phyloP scores from a whole-genome alignment of 2,113 vertebrate species.

The Sminthopsis crassicaudata region DNA sequence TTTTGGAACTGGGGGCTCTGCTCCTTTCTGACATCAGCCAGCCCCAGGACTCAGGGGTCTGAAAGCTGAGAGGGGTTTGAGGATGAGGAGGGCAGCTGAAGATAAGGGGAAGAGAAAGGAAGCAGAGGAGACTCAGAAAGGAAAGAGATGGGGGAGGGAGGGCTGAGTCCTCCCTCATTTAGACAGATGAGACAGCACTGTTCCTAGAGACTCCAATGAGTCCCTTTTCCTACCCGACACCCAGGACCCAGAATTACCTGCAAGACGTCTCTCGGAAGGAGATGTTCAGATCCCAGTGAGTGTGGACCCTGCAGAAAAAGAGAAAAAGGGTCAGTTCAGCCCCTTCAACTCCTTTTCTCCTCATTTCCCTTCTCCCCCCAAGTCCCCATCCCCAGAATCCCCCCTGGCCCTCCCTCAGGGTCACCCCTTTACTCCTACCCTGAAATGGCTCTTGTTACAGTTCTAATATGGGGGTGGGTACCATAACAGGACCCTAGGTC shows the following conservation, averaged over 20 bases:
- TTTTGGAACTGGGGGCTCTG: not conserved
- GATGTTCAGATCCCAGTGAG: conserved; percentile 90
- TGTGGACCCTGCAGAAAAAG: conserved; percentile 85
- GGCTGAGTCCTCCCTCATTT: not conserved
- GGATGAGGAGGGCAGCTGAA: not conserved
- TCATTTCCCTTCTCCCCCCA: not conserved
- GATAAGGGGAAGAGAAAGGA: not conserved
- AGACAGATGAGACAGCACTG: not conserved
- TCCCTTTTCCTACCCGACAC: conserved; percentile 57
- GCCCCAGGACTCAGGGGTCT: not conserved
- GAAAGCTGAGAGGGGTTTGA: not conserved
- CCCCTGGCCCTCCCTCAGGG: not conserved
- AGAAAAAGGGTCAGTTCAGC: not conserved
- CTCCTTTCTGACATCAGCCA: not conserved
- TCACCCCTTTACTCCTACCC: not conserved
- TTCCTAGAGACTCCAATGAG: too few relatives aligned
- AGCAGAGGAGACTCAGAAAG: not conserved
- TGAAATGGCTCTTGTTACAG: not conserved
- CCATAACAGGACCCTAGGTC: not conserved
- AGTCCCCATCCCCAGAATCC: not conserved
- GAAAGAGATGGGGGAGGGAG: not conserved
- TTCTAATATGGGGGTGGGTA: not conserved
- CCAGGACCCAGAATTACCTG: conserved; percentile 80
- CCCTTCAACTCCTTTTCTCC: not conserved
- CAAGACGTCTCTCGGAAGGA: conserved; percentile 89